Base-by-base conservation (phyloP, 2,888 invertebrate species). In the Lochmaea capreae region DNA sequence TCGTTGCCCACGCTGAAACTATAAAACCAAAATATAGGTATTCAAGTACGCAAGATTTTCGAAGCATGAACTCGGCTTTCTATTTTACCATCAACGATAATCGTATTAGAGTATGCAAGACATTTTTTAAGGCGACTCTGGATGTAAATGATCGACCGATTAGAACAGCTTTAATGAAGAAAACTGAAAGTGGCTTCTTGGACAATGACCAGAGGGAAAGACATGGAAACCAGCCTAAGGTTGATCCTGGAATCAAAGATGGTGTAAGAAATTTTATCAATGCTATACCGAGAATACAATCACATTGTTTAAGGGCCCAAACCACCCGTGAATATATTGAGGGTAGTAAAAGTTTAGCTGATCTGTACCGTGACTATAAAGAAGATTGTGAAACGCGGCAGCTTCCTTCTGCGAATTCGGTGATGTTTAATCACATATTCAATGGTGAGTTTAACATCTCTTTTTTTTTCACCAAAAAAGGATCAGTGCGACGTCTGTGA, bases 151-250 rank as follows among this genome's bases (percentile, higher is more conserved):
- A 75, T 57, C 33, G 67, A 57, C 59, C 62, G 10, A 75, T 75
- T 33, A 42, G 68, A 3, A 75, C 74, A 18, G 72, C 57, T 12
- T 26, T 69, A 58, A 14, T 42, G 1, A 72, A 73, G 18, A 69
- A 69, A 42, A 65, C 14, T 11, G 63, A 59, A 10, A 49, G 3
- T 14, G 74, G 74, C 18, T 65, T 71, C 65, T 12, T 74, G 58
- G 52, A 46, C 46, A 22, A 59, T 8, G 75, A 76, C 58, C 43
- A 26, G 14, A 69, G 72, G 42, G 77, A 76, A 16, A 77, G 71
- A 71, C 71, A 78, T 26, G 72, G 70, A 59, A 70, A 78, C 9
- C 76, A 76, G 33, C 71, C 74, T 9, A 77, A 65, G 6, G 71
- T 71, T 18, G 52, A 58, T 65, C 65, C 65, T n/a, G 72, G 69